Conservation (phyloP, 1,140 invertebrate species). For the Eupristina koningsbergeri region DNA sequence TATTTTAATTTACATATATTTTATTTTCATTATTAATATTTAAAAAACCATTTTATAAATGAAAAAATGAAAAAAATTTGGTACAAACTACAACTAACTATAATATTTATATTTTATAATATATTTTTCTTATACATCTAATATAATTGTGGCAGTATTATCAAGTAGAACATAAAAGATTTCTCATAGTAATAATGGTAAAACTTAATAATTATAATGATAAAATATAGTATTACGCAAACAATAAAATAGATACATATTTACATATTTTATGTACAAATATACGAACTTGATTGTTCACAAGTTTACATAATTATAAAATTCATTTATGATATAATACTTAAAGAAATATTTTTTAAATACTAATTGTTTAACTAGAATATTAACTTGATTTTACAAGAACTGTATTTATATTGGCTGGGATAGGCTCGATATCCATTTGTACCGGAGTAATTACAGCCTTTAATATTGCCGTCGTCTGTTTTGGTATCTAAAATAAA, state of each 20-base stretch:
- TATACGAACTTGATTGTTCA: conserved; percentile 19
- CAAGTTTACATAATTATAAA: conserved; percentile 1
- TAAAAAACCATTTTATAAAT: not conserved
- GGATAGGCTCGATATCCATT: conserved; percentile 47
- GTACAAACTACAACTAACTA: no score
- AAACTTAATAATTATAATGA: conserved; percentile 17
- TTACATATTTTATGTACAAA: conserved; percentile 51
- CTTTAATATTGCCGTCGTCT: conserved; percentile 47
- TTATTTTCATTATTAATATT: not conserved
- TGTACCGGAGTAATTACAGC: conserved; percentile 54
- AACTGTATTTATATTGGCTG: conserved; percentile 36
- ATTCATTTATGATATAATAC: conserved; percentile 32
- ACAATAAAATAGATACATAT: conserved; percentile 43
- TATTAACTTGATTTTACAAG: conserved; percentile 49
- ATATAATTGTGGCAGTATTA: not conserved
- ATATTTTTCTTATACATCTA: not conserved
- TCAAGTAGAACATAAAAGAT: not conserved
- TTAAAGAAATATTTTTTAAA: conserved; percentile 4
- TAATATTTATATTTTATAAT: conserved; percentile 21
- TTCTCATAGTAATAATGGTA: conserved; percentile 6
- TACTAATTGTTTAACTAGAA: not conserved
- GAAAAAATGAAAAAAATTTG: not conserved
- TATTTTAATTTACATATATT: conserved; percentile 7
- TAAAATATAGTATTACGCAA: not conserved
- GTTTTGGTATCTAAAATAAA: conserved; percentile 30